Percentiles rank a stretch among this genome's conserved stretches.
phyloP scores from a whole-genome alignment of 2,113 vertebrate species.

The Myiopsitta monachus region DNA sequence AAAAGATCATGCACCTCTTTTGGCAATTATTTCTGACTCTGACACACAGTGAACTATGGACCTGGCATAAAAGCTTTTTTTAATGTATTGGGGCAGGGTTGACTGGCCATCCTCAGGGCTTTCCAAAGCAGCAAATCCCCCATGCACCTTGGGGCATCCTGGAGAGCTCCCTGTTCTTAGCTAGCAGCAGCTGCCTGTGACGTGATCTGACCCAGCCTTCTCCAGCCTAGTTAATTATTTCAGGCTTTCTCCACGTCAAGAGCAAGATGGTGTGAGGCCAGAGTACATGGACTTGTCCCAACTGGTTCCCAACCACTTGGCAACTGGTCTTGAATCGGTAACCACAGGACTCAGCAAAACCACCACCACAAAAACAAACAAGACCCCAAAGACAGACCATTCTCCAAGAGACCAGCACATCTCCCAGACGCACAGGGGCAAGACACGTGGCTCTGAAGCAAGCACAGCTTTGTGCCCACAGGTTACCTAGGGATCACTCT shows the following conservation, averaged over 20 bases:
- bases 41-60: accelerated
- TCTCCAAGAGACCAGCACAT: too few species aligned
- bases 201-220: not conserved
- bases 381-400: too few species aligned
- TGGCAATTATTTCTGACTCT: not conserved
- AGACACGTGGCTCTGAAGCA: accelerated
- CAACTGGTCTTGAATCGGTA: not conserved
- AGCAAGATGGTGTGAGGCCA: accelerated
- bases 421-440: accelerated
- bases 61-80: not conserved
- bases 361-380: accelerated
- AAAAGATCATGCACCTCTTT: accelerated
- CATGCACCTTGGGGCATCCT: accelerated
- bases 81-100: accelerated
- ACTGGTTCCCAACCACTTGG: not conserved
- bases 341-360: not conserved
- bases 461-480: accelerated
- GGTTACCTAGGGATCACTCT: not conserved
- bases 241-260: not conserved
- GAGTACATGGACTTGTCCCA: accelerated
- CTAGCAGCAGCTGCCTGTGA: not conserved
- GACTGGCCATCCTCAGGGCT: not conserved
- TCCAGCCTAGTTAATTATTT: not conserved
- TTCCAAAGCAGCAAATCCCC: not conserved
- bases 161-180: not conserved